phyloP scores from a whole-genome alignment of 2,113 vertebrate species.

The Corythornis vintsioides region DNA sequence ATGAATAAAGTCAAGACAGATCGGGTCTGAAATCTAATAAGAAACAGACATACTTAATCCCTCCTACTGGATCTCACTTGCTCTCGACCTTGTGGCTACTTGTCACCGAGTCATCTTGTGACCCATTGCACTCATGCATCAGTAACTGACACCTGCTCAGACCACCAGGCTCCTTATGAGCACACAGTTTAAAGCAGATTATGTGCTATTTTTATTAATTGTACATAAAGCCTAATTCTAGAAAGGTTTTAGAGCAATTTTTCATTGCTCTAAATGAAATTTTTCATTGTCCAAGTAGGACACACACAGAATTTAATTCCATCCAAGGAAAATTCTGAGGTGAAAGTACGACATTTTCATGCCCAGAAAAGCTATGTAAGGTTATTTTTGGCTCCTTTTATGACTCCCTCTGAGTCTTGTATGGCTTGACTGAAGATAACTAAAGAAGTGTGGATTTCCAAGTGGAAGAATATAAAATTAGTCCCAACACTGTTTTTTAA shows the following conservation, averaged over 20 bases:
- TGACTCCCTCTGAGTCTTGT: conserved; percentile 38
- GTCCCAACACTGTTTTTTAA: conserved; percentile 52
- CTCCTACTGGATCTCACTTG: neutral
- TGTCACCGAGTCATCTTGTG: neutral
- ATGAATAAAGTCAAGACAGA: neutral
- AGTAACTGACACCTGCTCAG: neutral
- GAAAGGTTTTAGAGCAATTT: neutral
- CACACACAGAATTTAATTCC: neutral
- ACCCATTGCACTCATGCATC: neutral
- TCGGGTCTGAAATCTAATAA: neutral
- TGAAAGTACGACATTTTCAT: conserved; percentile 36
- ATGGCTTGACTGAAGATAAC: conserved; percentile 47
- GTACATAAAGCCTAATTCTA: neutral
- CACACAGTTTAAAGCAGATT: neutral
- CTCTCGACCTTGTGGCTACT: neutral
- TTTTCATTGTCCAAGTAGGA: neutral
- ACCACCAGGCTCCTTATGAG: neutral
- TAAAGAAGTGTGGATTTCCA: conserved; percentile 14
- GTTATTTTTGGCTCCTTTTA: conserved; percentile 56
- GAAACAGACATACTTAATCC: neutral
- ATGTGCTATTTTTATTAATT: neutral
- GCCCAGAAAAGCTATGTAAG: neutral
- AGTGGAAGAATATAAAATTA: conserved; percentile 50
- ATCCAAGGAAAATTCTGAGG: conserved; percentile 4
- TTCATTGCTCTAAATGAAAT: neutral